Evolutionary conservation across 2,113 vertebrate genomes (phyloP).

Genomic region (Callorhinus ursinus): DNA sequence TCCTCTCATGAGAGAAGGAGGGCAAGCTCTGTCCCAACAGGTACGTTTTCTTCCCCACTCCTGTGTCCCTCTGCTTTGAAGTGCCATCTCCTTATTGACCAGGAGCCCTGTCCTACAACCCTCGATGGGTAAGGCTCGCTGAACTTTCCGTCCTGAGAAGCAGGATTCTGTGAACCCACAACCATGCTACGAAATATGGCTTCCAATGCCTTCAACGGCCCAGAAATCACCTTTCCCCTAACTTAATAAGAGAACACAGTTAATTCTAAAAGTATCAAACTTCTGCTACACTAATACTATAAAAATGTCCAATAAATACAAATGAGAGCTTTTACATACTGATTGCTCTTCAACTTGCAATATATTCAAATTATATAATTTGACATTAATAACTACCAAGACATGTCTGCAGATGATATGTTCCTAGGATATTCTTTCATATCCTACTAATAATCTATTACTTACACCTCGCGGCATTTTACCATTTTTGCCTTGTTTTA

Average conservation of each 20-base stretch:
- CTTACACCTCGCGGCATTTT: rapidly evolving
- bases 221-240: background rate
- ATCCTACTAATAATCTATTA: rapidly evolving
- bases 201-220: background rate
- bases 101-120: background rate
- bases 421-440: rapidly evolving
- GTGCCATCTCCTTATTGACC: no score
- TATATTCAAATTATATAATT: background rate
- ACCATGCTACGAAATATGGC: rapidly evolving
- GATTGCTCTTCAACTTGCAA: background rate
- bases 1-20: background rate
- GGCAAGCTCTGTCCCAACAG: no score
- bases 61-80: background rate
- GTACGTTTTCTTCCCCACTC: no score
- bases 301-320: background rate
- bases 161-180: background rate
- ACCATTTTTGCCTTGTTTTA: rapidly evolving
- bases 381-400: background rate
- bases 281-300: background rate
- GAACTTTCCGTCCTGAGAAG: background rate
- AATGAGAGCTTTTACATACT: background rate
- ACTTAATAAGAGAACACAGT: background rate
- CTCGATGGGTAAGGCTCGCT: rapidly evolving
- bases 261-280: no score
- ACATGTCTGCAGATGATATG: background rate